Percentiles rank a stretch among this genome's conserved stretches.
Evolutionary conservation across 2,888 invertebrate species (phyloP).

Genomic region (Oasisia sp.): DNA sequence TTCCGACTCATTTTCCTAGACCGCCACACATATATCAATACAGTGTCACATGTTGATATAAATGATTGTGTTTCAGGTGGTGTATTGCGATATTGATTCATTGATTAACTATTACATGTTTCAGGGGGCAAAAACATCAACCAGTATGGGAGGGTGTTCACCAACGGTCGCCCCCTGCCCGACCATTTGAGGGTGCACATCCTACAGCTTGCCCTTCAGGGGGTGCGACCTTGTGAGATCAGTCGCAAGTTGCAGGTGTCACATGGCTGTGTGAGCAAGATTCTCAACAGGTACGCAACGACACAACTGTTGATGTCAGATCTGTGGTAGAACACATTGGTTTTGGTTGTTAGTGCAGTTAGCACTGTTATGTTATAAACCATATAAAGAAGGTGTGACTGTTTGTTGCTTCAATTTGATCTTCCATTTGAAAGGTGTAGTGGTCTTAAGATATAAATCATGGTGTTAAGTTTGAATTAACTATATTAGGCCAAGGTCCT

Average conservation of each 20-base stretch:
- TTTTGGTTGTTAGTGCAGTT: neutral
- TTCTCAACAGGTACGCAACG: constrained; percentile 57
- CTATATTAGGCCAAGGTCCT: too few species aligned
- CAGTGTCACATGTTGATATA: too few species aligned
- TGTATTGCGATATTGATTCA: neutral
- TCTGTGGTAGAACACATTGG: neutral
- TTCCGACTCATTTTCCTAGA: too few species aligned
- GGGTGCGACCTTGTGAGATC: constrained; percentile 65
- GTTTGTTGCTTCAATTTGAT: too few species aligned
- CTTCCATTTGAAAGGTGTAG: too few species aligned
- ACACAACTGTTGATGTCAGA: neutral
- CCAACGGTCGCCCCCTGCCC: constrained; percentile 64
- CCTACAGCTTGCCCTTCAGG: constrained; percentile 63
- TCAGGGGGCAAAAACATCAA: constrained; percentile 60
- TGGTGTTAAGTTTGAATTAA: too few species aligned
- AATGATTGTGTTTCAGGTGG: too few species aligned
- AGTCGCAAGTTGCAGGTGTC: constrained; percentile 63
- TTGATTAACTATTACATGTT: neutral
- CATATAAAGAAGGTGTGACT: too few species aligned
- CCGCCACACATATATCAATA: too few species aligned
- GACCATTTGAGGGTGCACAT: constrained; percentile 64
- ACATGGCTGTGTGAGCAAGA: constrained; percentile 64
- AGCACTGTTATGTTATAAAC: neutral
- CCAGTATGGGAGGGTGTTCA: constrained; percentile 65
- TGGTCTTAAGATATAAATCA: too few species aligned